Evolutionary conservation across 30 jellyfish, hydroid and myxozoan species (phyloP).

Genomic region (Chrysaora quinquecirrha): DNA sequence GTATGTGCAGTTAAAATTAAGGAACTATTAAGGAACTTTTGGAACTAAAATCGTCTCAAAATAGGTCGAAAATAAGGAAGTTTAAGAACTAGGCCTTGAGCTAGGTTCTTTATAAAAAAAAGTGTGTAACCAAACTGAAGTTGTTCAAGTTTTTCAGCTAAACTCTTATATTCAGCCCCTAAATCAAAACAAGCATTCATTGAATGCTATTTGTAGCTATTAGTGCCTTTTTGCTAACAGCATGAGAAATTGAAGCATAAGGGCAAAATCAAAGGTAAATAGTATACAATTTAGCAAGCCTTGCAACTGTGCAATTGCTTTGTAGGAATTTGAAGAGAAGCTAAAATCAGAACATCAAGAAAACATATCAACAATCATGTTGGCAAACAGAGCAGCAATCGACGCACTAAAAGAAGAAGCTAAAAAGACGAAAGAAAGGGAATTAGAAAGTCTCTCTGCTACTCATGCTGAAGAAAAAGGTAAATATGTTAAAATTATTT

Average conservation of each 20-base stretch:
- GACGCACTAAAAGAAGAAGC: slow-evolving; percentile 66
- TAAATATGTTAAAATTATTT: too few relatives aligned
- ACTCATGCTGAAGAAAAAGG: slow-evolving; percentile 83
- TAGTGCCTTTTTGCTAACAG: neutral
- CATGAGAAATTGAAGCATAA: neutral
- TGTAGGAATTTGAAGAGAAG: slow-evolving; percentile 42
- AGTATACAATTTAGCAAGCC: neutral
- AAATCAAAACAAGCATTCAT: neutral
- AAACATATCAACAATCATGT: slow-evolving; percentile 23
- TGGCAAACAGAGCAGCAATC: slow-evolving; percentile 66
- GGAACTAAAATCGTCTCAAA: too few relatives aligned
- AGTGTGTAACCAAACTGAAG: too few relatives aligned
- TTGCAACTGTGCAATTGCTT: neutral
- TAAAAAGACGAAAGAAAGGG: slow-evolving; percentile 20
- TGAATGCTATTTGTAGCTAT: neutral
- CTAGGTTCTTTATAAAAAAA: too few relatives aligned
- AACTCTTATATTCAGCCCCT: neutral
- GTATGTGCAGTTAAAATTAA: too few relatives aligned
- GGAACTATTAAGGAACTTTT: too few relatives aligned
- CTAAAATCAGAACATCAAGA: slow-evolving; percentile 63
- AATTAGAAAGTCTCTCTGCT: slow-evolving; percentile 27
- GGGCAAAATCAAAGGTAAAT: neutral
- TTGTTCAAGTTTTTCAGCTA: neutral
- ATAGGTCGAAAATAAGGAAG: too few relatives aligned
- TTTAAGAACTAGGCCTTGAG: too few relatives aligned